Base-by-base conservation (phyloP, 30 jellyfish, hydroid and myxozoan species). In the Mastigias papua region DNA sequence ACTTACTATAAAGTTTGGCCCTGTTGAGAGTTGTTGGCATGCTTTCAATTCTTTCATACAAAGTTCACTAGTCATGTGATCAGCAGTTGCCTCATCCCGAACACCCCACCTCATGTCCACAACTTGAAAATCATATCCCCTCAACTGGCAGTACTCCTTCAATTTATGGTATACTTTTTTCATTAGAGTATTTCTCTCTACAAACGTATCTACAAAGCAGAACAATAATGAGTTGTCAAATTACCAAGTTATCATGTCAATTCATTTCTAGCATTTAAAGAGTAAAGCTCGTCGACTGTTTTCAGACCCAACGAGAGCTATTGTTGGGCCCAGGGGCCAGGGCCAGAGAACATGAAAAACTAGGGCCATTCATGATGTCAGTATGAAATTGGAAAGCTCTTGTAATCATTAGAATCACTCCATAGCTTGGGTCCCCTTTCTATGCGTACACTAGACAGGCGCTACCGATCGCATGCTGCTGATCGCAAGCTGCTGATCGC, bases 71-170 rank as follows among this genome's bases (percentile, higher is more conserved):
- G 98, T 93, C 98, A 93, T 93, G 80, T 93, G 98, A 76, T 93
- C 98, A 81, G 86, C 97, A n/a, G 98, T 93, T 1, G 98, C 97
- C 61, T 87, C 98, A 76, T 93, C 98, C 19, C 98, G 82, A 19
- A 93, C 94, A 19, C 98, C 98, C 98, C 98, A 93, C 8, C 98
- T 87, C 98, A 93, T 93, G 54, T 93, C 98, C 29, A 93, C 98
- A 65, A 93, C 98, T 81, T 93, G 98, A 76, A 93, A 93, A 78
- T 93, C 98, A 68, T 86, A 93, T 2, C 98, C 98, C 3, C 48
- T 34, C 15, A 97, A 82, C 85, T 93, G 98, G 89, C 98, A 93
- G 75, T 87, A 93, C 34, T 73, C 91, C 73, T 87, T 93, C 51
- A 93, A 60, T 58, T 82, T 87, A 10, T 95, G 98, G 48, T 93